A percentile compares a stretch with the other conserved stretches of the same genome.
Evolutionary conservation across 2,113 vertebrate species (phyloP).

Genomic region (Syrrhaptes paradoxus): DNA sequence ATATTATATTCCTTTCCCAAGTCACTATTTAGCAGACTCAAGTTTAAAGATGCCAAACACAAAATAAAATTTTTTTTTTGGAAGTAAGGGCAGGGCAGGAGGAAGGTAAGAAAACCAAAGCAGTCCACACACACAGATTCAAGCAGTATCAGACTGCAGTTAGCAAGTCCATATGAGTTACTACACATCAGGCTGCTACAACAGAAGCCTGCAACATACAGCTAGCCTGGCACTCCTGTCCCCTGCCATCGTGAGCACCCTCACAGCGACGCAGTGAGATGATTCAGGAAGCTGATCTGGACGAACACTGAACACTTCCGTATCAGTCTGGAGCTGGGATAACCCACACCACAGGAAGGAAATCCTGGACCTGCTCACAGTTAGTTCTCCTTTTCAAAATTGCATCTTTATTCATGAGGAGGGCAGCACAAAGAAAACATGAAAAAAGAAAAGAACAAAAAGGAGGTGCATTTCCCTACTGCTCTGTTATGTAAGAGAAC

Average conservation of each 20-base stretch:
- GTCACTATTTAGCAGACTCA: neutral
- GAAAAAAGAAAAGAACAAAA: neutral
- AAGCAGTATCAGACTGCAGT: neutral
- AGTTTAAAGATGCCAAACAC: neutral
- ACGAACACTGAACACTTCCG: neutral
- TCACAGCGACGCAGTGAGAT: fast-evolving
- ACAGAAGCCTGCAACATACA: neutral
- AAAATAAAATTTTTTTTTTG: no score
- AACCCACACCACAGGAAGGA: neutral
- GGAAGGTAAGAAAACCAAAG: neutral
- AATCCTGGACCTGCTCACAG: neutral
- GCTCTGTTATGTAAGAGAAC: neutral
- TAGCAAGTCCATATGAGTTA: neutral
- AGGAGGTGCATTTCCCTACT: neutral
- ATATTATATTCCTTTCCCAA: neutral
- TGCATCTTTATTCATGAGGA: neutral
- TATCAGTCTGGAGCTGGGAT: fast-evolving
- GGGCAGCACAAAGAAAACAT: neutral
- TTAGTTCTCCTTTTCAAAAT: neutral
- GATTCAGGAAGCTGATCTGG: neutral
- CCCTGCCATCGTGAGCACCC: fast-evolving
- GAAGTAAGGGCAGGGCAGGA: no score
- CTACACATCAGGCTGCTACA: neutral
- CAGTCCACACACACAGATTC: neutral
- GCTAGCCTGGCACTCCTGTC: fast-evolving